Conservation (phyloP, 2,113 vertebrate species). For the Macquaria ambigua region DNA sequence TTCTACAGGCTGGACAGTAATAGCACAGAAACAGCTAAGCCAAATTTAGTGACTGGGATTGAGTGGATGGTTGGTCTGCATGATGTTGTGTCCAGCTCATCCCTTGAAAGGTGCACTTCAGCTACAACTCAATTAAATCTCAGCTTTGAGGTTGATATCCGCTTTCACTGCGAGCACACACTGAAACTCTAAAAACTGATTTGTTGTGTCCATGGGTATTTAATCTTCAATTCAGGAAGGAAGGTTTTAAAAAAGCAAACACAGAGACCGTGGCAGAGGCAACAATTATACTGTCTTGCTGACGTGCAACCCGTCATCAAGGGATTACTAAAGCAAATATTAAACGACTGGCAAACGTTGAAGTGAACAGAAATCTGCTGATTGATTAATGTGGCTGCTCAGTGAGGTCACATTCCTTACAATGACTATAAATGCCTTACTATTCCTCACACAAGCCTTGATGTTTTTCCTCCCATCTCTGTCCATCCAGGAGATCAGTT, state of each 20-base stretch:
- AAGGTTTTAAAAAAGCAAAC: conserved; percentile 12
- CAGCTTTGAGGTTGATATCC: conserved; percentile 28
- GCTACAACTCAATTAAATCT: conserved; percentile 43
- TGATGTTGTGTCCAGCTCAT: conserved; percentile 40
- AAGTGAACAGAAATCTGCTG: neutral
- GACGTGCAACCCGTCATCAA: neutral
- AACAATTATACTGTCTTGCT: too few species aligned
- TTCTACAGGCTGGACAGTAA: conserved; percentile 10
- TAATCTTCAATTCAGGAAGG: conserved; percentile 21
- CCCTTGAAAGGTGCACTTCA: conserved; percentile 49
- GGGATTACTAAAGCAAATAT: conserved; percentile 24
- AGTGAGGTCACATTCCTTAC: neutral
- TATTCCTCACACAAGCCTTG: conserved; percentile 7
- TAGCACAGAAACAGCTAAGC: conserved; percentile 18
- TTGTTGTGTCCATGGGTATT: neutral
- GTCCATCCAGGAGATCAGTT: conserved; percentile 90
- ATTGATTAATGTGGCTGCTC: neutral
- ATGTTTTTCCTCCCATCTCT: conserved; percentile 15
- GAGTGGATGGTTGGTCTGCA: conserved; percentile 30
- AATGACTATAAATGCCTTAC: neutral
- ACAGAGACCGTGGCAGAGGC: neutral
- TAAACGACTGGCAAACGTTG: conserved; percentile 19
- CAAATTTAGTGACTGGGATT: conserved; percentile 32
- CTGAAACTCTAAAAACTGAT: conserved; percentile 13
- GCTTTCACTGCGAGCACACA: neutral